Evolutionary conservation across 2,888 invertebrate genomes (phyloP).

Genomic region (Parnassius apollo): DNA sequence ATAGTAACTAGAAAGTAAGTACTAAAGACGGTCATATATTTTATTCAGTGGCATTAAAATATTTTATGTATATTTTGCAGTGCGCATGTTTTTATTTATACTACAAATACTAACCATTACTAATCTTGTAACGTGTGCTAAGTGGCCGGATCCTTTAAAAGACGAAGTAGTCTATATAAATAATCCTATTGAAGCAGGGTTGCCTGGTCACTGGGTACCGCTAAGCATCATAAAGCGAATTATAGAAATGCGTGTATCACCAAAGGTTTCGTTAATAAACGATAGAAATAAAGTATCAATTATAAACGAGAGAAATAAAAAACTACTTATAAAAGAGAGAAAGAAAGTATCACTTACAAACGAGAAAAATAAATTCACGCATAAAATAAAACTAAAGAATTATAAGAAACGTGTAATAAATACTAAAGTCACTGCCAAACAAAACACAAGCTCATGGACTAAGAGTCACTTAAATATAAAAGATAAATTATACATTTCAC

Average conservation of each 20-base stretch:
- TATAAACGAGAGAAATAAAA: too few relatives aligned
- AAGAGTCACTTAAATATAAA: background rate
- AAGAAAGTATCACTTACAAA: too few relatives aligned
- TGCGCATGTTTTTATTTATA: constrained; percentile 40
- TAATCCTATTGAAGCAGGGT: constrained; percentile 52
- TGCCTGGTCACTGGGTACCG: constrained; percentile 54
- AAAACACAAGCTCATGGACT: background rate
- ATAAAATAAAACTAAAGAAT: constrained; percentile 17
- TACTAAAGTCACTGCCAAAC: background rate
- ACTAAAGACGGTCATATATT: background rate
- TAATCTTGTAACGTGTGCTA: constrained; percentile 31
- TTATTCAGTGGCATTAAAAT: constrained; percentile 1
- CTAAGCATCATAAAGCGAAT: constrained; percentile 44
- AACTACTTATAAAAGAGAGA: too few relatives aligned
- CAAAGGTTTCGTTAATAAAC: constrained; percentile 6
- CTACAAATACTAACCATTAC: constrained; percentile 35
- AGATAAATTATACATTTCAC: background rate
- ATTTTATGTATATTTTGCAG: constrained; percentile 36
- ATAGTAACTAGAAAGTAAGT: constrained; percentile 34
- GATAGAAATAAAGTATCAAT: too few relatives aligned
- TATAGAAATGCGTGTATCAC: constrained; percentile 43
- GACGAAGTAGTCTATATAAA: constrained; percentile 42
- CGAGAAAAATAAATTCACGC: background rate
- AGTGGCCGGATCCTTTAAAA: constrained; percentile 37
- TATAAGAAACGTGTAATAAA: constrained; percentile 7